These are phyloP conservation scores for Mongoloraphidia duomilia DNA, from an alignment of 2,888 invertebrate genomes.

Conservation along the genomic window DNA sequence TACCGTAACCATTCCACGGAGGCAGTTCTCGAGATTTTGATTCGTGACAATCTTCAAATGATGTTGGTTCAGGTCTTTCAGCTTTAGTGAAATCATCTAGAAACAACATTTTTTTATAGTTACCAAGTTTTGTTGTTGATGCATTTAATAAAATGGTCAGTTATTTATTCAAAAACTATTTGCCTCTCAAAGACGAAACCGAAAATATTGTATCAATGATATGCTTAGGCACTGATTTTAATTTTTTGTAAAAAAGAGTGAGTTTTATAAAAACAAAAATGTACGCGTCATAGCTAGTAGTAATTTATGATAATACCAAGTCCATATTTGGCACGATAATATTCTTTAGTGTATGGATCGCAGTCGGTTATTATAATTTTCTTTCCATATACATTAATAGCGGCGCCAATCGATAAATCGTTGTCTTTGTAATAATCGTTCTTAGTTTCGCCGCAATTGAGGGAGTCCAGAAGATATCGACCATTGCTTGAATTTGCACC, in stretches of 20 bases:
- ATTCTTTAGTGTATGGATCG: slow-evolving; percentile 74
- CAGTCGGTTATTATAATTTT: slow-evolving; percentile 68
- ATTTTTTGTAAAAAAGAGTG: neutral
- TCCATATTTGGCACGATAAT: slow-evolving; percentile 58
- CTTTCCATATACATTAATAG: slow-evolving; percentile 68
- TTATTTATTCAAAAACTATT: slow-evolving; percentile 16
- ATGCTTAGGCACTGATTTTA: neutral
- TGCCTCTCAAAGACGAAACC: slow-evolving; percentile 10
- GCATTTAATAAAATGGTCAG: neutral
- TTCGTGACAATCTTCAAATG: slow-evolving; percentile 15
- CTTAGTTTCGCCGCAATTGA: slow-evolving; percentile 35
- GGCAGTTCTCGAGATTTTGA: slow-evolving; percentile 39
- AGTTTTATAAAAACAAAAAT: neutral
- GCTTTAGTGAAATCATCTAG: slow-evolving; percentile 50
- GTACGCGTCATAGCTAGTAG: too few relatives aligned
- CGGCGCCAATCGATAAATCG: slow-evolving; percentile 70
- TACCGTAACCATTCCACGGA: slow-evolving; percentile 85
- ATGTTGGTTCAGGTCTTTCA: slow-evolving; percentile 29
- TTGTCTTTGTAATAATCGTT: slow-evolving; percentile 45
- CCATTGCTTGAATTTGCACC: slow-evolving; percentile 36
- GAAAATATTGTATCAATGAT: neutral
- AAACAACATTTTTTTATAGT: too few relatives aligned
- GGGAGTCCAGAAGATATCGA: slow-evolving; percentile 41
- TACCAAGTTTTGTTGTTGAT: neutral
- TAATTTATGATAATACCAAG: slow-evolving; percentile 29